Evolutionary conservation across 2,888 invertebrate species (phyloP).

Genomic region (Apeira syringaria): DNA sequence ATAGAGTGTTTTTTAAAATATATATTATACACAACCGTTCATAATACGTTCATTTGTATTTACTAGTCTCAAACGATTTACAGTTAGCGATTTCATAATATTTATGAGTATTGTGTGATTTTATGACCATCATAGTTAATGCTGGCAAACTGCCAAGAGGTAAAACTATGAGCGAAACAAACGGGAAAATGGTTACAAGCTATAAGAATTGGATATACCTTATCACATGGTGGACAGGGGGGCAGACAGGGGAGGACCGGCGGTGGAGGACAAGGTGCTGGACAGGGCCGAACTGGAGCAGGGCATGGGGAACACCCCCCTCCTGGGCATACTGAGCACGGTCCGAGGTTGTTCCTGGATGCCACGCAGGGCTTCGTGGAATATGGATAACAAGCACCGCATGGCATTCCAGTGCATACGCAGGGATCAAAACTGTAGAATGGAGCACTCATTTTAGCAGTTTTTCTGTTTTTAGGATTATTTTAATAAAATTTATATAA

Average conservation of each 20-base stretch:
- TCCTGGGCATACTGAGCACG: constrained; percentile 70
- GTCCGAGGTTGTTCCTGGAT: constrained; percentile 58
- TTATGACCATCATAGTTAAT: no score
- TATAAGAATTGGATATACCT: constrained; percentile 43
- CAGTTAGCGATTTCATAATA: no score
- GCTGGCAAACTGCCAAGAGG: constrained; percentile 13
- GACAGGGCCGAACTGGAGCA: constrained; percentile 71
- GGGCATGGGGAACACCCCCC: constrained; percentile 75
- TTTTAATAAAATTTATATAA: constrained; percentile 14
- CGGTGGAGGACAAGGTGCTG: constrained; percentile 53
- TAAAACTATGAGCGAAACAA: constrained; percentile 16
- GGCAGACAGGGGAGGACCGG: constrained; percentile 64
- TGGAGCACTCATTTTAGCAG: constrained; percentile 67
- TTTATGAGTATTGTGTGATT: no score
- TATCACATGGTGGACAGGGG: constrained; percentile 71
- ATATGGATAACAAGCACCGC: constrained; percentile 72
- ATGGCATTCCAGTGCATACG: constrained; percentile 62
- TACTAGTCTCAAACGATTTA: no score
- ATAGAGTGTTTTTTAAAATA: no score
- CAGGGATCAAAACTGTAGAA: constrained; percentile 75
- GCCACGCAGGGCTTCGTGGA: constrained; percentile 65
- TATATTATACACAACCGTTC: no score
- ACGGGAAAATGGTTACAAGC: constrained; percentile 7
- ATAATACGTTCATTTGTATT: no score
- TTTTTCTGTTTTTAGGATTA: constrained; percentile 31